Evolutionary conservation across 2,113 vertebrate genomes (phyloP).

Genomic region (Chaetodon auriga): DNA sequence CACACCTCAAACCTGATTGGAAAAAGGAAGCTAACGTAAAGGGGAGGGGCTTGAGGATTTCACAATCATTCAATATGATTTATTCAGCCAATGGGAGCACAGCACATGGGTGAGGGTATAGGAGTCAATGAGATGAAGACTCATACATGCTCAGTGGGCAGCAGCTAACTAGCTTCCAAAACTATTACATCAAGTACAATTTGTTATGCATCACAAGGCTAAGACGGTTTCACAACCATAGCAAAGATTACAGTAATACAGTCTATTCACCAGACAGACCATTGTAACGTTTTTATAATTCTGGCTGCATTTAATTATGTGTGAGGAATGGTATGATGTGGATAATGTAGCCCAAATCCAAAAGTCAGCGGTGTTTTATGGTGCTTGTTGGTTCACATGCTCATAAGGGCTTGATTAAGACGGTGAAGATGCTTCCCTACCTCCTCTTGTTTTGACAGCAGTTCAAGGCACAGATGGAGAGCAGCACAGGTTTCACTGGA

Average conservation of each 20-base stretch:
- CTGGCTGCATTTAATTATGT: not conserved
- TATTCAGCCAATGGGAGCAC: slow-evolving; percentile 47
- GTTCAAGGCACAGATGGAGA: slow-evolving; percentile 88
- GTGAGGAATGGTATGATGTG: not conserved
- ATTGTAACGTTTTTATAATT: not conserved
- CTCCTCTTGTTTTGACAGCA: slow-evolving; percentile 92
- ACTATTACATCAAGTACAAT: not conserved
- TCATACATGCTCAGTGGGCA: slow-evolving; percentile 23
- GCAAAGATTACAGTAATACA: not conserved
- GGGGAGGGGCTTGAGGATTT: slow-evolving; percentile 41
- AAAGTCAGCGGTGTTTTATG: not conserved
- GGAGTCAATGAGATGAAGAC: slow-evolving; percentile 42
- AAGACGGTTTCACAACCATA: not conserved
- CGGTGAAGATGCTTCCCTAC: slow-evolving; percentile 70
- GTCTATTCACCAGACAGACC: not conserved
- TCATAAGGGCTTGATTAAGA: not conserved
- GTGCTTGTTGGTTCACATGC: not conserved
- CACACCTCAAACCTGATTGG: slow-evolving; percentile 40
- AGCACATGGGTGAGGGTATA: slow-evolving; percentile 5
- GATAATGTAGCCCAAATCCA: not conserved
- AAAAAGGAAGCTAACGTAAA: slow-evolving; percentile 35
- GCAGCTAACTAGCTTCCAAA: not conserved
- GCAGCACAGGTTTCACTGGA: slow-evolving; percentile 89
- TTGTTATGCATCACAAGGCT: not conserved
- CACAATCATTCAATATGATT: slow-evolving; percentile 40